A percentile compares a stretch with the other conserved stretches of the same genome.
phyloP scores from a whole-genome alignment of 2,888 invertebrate genomes.

The Torymus texanus region DNA sequence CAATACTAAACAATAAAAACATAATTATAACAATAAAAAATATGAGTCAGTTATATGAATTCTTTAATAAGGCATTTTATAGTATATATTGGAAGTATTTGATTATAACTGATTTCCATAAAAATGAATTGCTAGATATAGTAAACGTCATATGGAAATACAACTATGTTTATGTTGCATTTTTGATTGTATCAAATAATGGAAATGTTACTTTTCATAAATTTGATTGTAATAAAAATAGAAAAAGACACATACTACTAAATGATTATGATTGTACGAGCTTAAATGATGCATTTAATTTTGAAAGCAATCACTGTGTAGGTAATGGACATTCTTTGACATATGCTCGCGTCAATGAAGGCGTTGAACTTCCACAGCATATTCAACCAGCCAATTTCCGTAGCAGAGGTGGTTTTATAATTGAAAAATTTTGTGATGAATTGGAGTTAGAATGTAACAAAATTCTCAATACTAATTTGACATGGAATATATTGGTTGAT shows the following conservation, averaged over 20 bases:
- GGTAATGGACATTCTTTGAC: not conserved
- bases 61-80: not conserved
- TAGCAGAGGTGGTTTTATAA: not conserved
- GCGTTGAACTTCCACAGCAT: not conserved
- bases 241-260: not conserved
- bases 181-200: not conserved
- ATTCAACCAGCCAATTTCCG: not conserved
- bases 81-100: not conserved
- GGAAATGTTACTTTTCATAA: not conserved
- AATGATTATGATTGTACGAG: not conserved
- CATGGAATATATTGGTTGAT: not conserved
- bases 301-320: not conserved
- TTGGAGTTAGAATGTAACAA: not conserved
- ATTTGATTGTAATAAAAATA: not conserved
- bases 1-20: not conserved
- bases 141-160: not conserved
- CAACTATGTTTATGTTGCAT: not conserved
- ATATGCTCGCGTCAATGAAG: not conserved
- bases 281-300: not conserved
- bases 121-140: not conserved
- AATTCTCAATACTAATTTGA: not conserved
- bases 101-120: conserved; percentile 1
- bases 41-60: not conserved
- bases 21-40: not conserved
- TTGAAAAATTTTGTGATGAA: not conserved